Percentiles rank a stretch among this genome's conserved stretches.
Evolutionary conservation across 2,113 vertebrate genomes (phyloP).

Genomic region (Odocoileus hemionus): DNA sequence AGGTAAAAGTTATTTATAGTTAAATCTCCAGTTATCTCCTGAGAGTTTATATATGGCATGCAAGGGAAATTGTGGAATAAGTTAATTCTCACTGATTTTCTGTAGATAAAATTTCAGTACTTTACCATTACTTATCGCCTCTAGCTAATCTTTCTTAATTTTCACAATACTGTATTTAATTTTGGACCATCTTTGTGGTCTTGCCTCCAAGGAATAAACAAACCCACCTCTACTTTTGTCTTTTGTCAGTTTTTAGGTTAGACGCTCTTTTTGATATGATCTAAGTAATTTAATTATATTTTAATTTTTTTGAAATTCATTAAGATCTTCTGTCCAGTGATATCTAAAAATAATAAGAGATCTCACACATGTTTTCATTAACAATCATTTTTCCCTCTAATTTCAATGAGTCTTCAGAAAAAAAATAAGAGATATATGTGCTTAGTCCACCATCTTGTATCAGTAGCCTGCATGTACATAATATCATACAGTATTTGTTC

Average conservation of each 20-base stretch:
- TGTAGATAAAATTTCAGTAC: background rate
- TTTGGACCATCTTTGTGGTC: background rate
- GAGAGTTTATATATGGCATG: background rate
- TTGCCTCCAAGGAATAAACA: background rate
- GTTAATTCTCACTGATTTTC: slow-evolving; percentile 38
- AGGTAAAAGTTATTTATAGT: background rate
- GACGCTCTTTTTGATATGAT: background rate
- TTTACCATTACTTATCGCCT: background rate
- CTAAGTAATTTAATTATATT: background rate
- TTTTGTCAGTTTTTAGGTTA: background rate
- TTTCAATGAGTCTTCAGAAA: background rate
- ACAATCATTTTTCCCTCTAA: background rate
- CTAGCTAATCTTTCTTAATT: background rate
- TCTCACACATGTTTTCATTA: background rate
- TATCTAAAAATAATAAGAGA: background rate
- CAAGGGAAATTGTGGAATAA: slow-evolving; percentile 5
- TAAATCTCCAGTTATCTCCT: background rate
- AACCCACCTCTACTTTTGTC: background rate
- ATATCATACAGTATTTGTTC: background rate
- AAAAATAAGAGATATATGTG: background rate
- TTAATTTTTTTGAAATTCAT: background rate
- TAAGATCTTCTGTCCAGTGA: background rate
- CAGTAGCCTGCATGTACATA: background rate
- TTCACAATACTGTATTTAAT: background rate
- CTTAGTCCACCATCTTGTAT: background rate